Evolutionary conservation across 2,797 vertebrate genomes (phyloP).

Genomic region (Zalophus californianus): DNA sequence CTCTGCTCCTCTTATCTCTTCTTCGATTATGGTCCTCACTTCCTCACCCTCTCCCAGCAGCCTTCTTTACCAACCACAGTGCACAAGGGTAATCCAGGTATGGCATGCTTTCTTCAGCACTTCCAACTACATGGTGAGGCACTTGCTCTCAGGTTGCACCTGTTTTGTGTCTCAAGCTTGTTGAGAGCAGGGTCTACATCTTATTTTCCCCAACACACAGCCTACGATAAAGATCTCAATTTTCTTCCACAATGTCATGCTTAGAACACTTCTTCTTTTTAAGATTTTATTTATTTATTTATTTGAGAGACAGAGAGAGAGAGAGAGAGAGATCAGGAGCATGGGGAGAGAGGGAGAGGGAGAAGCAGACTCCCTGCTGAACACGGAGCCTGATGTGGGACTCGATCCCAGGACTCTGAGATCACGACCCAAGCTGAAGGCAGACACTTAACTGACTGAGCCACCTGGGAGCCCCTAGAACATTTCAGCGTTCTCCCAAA

Average conservation of each 20-base stretch:
- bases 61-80: neutral
- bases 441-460: no score
- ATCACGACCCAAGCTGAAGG: no score
- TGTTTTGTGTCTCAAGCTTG: neutral
- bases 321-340: no score
- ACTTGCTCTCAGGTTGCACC: neutral
- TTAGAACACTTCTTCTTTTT: neutral
- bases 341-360: no score
- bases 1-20: conserved; percentile 9
- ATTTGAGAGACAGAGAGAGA: no score
- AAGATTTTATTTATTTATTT: no score
- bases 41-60: neutral
- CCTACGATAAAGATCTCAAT: neutral
- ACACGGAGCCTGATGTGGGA: no score
- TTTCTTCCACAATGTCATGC: neutral
- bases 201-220: neutral
- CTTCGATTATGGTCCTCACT: neutral
- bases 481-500: neutral
- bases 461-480: neutral
- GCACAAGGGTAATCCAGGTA: neutral
- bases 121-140: neutral
- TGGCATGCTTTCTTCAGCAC: neutral
- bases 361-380: no score
- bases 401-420: no score
- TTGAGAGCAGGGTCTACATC: neutral